Conservation (phyloP, 2,113 vertebrate species). For the Tragelaphus scriptus region DNA sequence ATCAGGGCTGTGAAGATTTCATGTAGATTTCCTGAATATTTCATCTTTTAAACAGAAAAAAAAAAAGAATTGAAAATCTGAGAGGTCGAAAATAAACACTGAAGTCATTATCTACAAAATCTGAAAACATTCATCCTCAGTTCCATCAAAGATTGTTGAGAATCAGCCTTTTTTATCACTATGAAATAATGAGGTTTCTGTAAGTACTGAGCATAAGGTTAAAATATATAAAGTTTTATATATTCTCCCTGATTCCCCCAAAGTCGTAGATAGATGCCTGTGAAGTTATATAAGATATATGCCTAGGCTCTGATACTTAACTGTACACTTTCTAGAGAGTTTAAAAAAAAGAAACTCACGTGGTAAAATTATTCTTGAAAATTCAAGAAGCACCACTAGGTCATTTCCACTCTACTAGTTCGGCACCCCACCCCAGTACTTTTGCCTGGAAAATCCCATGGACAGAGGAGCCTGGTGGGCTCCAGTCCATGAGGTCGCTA, state of each 20-base stretch:
- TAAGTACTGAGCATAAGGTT: background rate
- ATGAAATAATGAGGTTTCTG: background rate
- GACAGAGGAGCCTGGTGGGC: no score
- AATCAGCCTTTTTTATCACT: background rate
- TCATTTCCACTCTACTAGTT: background rate
- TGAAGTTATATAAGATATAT: background rate
- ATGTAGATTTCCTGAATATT: background rate
- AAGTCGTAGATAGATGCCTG: background rate
- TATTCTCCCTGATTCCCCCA: background rate
- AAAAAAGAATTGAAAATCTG: background rate
- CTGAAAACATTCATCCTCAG: background rate
- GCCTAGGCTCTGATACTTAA: background rate
- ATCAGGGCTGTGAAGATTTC: background rate
- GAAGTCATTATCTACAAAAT: background rate
- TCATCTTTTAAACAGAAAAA: background rate
- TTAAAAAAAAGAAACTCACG: background rate
- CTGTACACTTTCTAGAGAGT: background rate
- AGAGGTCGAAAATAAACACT: background rate
- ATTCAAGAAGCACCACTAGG: background rate
- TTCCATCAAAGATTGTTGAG: background rate
- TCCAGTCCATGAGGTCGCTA: no score
- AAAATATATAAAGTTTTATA: background rate
- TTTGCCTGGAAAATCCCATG: no score
- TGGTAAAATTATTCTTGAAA: conserved; percentile 3
- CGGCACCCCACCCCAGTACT: no score